These are phyloP conservation scores for Corythaixoides concolor DNA, from an alignment of 2,113 vertebrate species.

Conservation along the genomic window DNA sequence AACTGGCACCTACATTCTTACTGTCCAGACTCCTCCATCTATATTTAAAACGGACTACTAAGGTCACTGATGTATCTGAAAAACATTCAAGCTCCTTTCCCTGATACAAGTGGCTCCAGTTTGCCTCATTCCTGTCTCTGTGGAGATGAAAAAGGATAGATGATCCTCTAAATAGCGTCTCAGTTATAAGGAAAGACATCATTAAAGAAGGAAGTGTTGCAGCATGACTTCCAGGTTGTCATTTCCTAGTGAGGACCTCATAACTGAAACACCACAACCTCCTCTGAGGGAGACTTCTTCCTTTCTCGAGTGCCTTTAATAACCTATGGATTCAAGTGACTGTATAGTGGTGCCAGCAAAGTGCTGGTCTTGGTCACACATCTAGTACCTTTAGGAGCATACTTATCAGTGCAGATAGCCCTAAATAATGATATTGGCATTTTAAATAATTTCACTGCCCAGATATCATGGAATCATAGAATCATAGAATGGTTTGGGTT, in stretches of 20 bases:
- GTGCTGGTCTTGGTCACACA: neutral
- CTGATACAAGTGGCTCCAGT: neutral
- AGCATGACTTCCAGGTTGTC: neutral
- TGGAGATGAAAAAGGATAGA: neutral
- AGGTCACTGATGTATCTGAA: neutral
- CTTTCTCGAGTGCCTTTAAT: neutral
- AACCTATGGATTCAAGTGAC: neutral
- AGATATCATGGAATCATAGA: neutral
- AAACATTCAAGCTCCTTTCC: neutral
- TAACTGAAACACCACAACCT: neutral
- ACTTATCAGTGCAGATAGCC: neutral
- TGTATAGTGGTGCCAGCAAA: neutral
- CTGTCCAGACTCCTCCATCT: neutral
- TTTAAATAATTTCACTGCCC: neutral
- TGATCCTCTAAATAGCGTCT: neutral
- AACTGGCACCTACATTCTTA: neutral
- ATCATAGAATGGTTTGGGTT: no score
- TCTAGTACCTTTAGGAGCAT: neutral
- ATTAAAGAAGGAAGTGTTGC: neutral
- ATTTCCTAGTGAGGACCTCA: neutral
- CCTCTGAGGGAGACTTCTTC: neutral
- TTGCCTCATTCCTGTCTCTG: neutral
- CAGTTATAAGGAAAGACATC: neutral
- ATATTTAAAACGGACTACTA: neutral
- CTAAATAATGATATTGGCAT: neutral